Conservation (phyloP, 2,888 invertebrate species). For the Blera fallax region DNA sequence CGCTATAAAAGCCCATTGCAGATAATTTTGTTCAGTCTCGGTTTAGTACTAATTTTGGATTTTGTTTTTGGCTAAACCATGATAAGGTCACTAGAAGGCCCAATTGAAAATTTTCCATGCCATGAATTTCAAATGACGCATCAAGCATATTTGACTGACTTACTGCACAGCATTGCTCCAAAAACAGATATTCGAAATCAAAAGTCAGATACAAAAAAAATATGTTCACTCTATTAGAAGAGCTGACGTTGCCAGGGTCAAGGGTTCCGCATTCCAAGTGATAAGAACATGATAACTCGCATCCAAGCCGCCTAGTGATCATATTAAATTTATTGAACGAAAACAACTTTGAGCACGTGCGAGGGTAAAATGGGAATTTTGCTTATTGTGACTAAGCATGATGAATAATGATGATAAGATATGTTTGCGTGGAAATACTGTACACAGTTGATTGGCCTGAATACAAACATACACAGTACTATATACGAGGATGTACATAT, state of each 20-base stretch:
- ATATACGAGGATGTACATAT: background rate
- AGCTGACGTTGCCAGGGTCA: background rate
- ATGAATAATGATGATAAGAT: background rate
- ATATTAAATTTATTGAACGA: background rate
- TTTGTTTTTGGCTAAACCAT: background rate
- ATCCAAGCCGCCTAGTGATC: background rate
- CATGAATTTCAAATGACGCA: background rate
- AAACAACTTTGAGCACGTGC: background rate
- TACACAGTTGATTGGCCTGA: background rate
- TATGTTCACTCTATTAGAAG: background rate
- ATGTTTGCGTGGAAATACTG: background rate
- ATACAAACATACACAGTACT: background rate
- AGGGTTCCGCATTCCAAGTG: background rate
- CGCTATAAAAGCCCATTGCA: background rate
- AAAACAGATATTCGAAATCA: background rate
- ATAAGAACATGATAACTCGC: background rate
- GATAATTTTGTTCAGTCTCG: background rate
- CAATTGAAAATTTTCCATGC: slow-evolving; percentile 13
- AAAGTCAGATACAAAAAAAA: background rate
- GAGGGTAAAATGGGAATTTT: background rate
- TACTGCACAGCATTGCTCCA: background rate
- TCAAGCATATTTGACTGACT: background rate
- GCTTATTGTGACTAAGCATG: background rate
- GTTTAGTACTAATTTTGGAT: background rate
- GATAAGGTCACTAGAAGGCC: background rate